These are phyloP conservation scores for Ovibos moschatus DNA, from an alignment of 2,113 vertebrate species.

Conservation along the genomic window DNA sequence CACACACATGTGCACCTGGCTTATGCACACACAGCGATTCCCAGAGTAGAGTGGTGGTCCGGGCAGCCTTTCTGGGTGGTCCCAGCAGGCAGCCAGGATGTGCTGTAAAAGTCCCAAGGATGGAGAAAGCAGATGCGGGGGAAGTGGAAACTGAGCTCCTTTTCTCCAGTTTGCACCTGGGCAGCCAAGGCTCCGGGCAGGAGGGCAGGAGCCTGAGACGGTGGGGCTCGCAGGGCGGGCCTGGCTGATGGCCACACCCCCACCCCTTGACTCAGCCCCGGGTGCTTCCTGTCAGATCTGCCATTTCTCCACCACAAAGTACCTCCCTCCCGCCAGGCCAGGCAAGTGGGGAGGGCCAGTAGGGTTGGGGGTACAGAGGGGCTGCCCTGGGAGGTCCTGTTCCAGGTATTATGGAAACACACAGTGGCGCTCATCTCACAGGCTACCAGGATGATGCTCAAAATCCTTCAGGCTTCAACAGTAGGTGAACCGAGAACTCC, in stretches of 20 bases:
- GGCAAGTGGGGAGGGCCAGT: background rate
- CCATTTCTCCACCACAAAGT: background rate
- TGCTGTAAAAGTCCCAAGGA: background rate
- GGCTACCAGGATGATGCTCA: background rate
- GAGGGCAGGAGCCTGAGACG: background rate
- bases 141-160: background rate
- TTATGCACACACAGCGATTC: background rate
- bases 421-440: background rate
- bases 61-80: background rate
- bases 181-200: background rate
- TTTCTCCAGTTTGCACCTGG: background rate
- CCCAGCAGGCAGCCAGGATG: background rate
- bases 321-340: background rate
- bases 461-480: background rate
- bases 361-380: no score
- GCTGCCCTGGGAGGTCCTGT: no score
- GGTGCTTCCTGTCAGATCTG: background rate
- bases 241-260: background rate
- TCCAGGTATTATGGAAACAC: background rate
- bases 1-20: accelerated
- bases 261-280: background rate
- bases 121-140: background rate
- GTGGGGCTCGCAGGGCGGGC: background rate
- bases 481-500: background rate
- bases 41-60: background rate